These are phyloP conservation scores for Eucidaris tribuloides DNA, from an alignment of 35 echinoderm and acorn worm species.

Conservation along the genomic window DNA sequence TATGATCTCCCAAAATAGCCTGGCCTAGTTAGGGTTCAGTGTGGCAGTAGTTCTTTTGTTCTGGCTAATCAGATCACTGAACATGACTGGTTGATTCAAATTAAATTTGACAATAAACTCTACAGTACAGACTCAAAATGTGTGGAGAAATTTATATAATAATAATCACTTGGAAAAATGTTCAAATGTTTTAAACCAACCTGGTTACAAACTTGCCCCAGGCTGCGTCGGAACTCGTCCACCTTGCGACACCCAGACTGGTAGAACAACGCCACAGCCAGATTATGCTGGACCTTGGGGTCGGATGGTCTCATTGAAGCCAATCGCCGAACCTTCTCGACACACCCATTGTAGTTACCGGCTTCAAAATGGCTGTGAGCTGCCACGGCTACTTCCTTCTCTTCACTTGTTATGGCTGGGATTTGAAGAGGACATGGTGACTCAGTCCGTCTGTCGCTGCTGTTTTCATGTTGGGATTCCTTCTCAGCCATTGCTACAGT, in stretches of 20 bases:
- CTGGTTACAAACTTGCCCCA: conserved; percentile 75
- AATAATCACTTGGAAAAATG: not conserved
- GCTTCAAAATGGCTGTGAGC: conserved; percentile 80
- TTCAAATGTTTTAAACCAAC: too few relatives aligned
- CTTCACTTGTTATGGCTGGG: conserved; percentile 51
- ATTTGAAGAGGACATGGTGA: conserved; percentile 37
- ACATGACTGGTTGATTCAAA: not conserved
- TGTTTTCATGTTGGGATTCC: conserved; percentile 37
- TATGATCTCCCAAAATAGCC: too few relatives aligned
- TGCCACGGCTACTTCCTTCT: conserved; percentile 67
- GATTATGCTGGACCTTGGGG: conserved; percentile 82
- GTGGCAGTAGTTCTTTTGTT: too few relatives aligned
- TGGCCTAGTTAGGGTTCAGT: too few relatives aligned
- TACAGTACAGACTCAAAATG: not conserved
- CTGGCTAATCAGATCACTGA: not conserved
- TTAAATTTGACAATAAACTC: not conserved
- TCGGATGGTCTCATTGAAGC: conserved; percentile 49
- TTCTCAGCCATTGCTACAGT: conserved; percentile 89
- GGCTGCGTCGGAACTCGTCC: conserved; percentile 67
- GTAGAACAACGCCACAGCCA: conserved; percentile 77
- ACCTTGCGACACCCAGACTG: conserved; percentile 77
- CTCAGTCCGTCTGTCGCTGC: conserved; percentile 4
- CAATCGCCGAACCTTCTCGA: conserved; percentile 72
- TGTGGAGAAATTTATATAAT: not conserved
- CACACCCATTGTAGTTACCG: conserved; percentile 58